Evolutionary conservation across 2,888 invertebrate species (phyloP), one percentile per base, ranked within the genome.

Genomic region (Allygus modestus): DNA sequence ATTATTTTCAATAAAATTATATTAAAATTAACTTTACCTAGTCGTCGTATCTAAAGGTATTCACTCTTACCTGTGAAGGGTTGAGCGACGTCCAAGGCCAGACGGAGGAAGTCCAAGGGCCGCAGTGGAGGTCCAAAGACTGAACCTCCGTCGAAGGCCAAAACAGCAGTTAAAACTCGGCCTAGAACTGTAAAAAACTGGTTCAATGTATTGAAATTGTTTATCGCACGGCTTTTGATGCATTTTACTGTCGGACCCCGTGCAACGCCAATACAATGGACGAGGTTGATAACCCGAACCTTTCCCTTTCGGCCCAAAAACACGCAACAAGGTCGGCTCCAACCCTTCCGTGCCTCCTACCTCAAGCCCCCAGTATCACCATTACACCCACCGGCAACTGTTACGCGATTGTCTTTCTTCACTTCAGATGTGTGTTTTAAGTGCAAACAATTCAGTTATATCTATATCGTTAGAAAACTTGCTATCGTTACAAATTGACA

Each of bases 151-250:
- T 4, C 79, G 33, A 79, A 79, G 58, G 79, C 58, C 79, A 79
- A 79, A 79, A 79, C 79, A 58, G 9, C 79, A 28, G 37, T 79
- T 20, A 79, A 79, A 54, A 28, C 33, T 37, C 28, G n/a, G 51
- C 20, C 43, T 0, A 37, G 51, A 77, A 79, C 33, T 79, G 79
- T 79, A 79, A 79, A 77, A 79, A 79, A 79, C 79, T 79, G 79
- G 79, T 79, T 79, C 79, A 79, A 58, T 79, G 33, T 79, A 33
- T 79, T 79, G 79, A 33, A 33, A 58, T 58, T 51, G 58, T 79
- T 79, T 79, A 79, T 79, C 58, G 23, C 79, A 58, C 58, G 54
- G 51, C 77, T 37, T 26, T 73, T 43, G 73, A 41, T 23, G 37
- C 33, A 23, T 17, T 73, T 43, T 73, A 73, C 20, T 17, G 73